phyloP scores from a whole-genome alignment of 2,113 vertebrate species.

The Lates calcarifer region DNA sequence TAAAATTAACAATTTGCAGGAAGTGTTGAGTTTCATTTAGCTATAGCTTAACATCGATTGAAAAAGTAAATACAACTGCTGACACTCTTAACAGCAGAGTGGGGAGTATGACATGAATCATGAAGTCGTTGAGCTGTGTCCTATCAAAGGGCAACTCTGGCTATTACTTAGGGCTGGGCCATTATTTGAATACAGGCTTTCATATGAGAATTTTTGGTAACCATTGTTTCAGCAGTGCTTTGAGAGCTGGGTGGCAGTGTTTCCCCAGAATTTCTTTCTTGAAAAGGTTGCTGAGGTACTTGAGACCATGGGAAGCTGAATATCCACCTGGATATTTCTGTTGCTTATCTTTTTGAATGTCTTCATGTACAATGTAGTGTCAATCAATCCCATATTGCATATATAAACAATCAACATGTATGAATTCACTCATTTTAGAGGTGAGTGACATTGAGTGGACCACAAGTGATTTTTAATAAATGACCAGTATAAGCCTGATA shows the following conservation, averaged over 20 bases:
- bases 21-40: too few species aligned
- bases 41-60: not conserved
- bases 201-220: too few species aligned
- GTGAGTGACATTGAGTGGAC: too few species aligned
- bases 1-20: not conserved
- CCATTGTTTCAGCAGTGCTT: too few species aligned
- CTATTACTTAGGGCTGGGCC: not conserved
- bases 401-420: not conserved
- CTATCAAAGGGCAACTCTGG: too few species aligned
- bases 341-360: not conserved
- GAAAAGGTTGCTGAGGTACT: not conserved
- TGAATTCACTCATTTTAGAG: not conserved
- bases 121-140: too few species aligned
- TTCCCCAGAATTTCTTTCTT: not conserved
- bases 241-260: too few species aligned
- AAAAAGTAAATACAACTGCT: not conserved
- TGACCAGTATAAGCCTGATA: not conserved
- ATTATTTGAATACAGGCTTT: not conserved
- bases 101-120: too few species aligned
- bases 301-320: not conserved
- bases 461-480: not conserved
- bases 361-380: not conserved
- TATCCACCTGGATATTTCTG: not conserved
- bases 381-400: not conserved
- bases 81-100: too few species aligned